Evolutionary conservation across 2,113 vertebrate species (phyloP), one percentile per base, ranked within the genome.

Genomic region (Corythoichthys haematopterus): DNA sequence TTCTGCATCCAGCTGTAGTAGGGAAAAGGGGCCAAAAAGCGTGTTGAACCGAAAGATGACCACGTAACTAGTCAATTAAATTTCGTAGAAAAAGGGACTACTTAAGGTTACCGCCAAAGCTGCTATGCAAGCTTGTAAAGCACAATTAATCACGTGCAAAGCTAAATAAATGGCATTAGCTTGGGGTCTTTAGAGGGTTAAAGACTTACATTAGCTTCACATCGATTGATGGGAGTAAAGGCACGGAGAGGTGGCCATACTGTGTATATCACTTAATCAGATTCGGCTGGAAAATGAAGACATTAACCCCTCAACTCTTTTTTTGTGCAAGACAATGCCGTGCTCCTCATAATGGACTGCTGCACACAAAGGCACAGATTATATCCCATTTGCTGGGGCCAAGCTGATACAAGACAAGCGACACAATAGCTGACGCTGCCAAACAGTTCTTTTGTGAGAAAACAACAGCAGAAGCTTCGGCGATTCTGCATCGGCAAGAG

Each of bases 161-260:
- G 50, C 67, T 56, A 80, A 82, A 78, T 74, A 84, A 86, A 85
- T 68, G 52, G 67, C 70, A 84, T 78, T 79, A 82, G 72, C 75
- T 43, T 10, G 64, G 71, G 83, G 78, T 84, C 75, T 84, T 77
- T 51, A 67, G 69, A 76, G 65, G 87, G 86, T 86, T 84, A 87
- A 87, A 86, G 70, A 78, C 78, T 72, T 80, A 73, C 71, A 87
- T 88, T 85, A 86, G 80, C 72, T 58, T 68, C 51, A 58, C 75
- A 88, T 83, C 62, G 77, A 85, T 80, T 64, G 9, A 52, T 20
- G 13, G 12, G 2, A 75, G 62, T 46, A 45, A 74, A 71, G 64
- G 56, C 60, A 43, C 3, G 15, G 33, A 4, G 7, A 37, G 14
- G 52, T 60, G 63, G 68, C 0, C 40, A 37, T 67, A 63, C 52